Conservation (phyloP, 2,888 invertebrate genomes). For the Trissoscelio sp. region DNA sequence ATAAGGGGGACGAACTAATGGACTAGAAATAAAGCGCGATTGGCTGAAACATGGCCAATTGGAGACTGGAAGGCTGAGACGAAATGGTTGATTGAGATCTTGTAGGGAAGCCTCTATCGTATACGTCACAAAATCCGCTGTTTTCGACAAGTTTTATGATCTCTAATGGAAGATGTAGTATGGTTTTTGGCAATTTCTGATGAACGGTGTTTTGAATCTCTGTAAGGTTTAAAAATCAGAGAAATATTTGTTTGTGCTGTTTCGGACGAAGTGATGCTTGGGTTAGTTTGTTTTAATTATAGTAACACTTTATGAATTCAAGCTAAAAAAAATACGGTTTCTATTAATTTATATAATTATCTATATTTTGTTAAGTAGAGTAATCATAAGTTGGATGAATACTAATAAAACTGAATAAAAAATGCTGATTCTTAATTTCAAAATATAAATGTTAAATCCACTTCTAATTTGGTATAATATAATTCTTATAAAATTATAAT, state of each 20-base stretch:
- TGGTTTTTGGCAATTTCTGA: background rate
- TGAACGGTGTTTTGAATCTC: background rate
- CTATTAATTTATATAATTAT: too few species aligned
- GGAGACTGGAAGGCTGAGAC: constrained; percentile 24
- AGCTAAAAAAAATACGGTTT: too few species aligned
- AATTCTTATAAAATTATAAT: too few species aligned
- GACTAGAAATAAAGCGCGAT: constrained; percentile 19
- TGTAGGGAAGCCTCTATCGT: constrained; percentile 14
- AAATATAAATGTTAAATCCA: too few species aligned
- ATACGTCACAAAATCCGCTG: constrained; percentile 15
- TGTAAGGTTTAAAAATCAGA: constrained; percentile 22
- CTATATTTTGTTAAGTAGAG: too few species aligned
- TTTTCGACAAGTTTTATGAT: constrained; percentile 14
- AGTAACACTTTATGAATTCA: too few species aligned
- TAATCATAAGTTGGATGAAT: too few species aligned
- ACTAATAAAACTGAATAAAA: too few species aligned
- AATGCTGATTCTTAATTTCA: too few species aligned
- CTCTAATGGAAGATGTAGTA: background rate
- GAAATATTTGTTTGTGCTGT: constrained; percentile 25
- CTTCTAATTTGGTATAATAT: too few species aligned
- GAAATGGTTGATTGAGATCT: constrained; percentile 23
- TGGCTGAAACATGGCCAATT: constrained; percentile 47
- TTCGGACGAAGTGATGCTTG: too few species aligned
- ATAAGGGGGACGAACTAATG: constrained; percentile 29
- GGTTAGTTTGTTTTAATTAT: too few species aligned